Base-by-base conservation (phyloP, 2,888 invertebrate genomes). In the Campopleginae sp. region DNA sequence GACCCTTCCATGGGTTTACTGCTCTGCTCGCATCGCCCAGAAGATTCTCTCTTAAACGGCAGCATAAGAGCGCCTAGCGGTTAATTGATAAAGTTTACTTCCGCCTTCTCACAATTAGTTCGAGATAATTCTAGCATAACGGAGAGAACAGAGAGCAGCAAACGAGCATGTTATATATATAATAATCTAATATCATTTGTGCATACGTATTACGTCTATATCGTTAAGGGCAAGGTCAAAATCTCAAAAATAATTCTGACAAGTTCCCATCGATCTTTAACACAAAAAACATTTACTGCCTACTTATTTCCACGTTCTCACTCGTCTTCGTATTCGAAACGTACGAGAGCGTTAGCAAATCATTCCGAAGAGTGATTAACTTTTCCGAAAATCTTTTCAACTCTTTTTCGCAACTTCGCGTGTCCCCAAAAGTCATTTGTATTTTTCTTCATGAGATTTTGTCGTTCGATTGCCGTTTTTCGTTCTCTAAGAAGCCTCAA, bases 61-160 rank as follows among this genome's bases (percentile, higher is more conserved):
- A 78, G 82, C 83, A 83, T 83, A 87, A 84, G 87, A 81, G 85
- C 82, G 48, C 51, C 72, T 31, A 51, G 44, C 74, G 84, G 84
- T 87, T 89, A 89, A 89, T 89, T 89, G 87, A 83, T 84, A 88
- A 89, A 88, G 87, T 87, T 89, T 84, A 87, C 85, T 83, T 83
- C 74, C 74, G 33, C 65, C 80, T 74, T 75, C 82, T 85, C 82
- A 83, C 85, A 84, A 87, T 87, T 87, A 87, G 81, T 87, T 84
- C 78, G 63, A 80, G 85, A 87, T 87, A 81, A 87, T 83, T 86
- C 78, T 82, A 72, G 44, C 82, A 71, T 82, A 77, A 72, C 77
- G 44, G 44, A 46, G 74, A 66, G 79, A 80, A 82, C 71, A 66
- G 65, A 85, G 66, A 51, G 23, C 48, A 54, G 38, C 80, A 51